Conservation (phyloP, 2,888 invertebrate genomes). For the Parelbella ahira region DNA sequence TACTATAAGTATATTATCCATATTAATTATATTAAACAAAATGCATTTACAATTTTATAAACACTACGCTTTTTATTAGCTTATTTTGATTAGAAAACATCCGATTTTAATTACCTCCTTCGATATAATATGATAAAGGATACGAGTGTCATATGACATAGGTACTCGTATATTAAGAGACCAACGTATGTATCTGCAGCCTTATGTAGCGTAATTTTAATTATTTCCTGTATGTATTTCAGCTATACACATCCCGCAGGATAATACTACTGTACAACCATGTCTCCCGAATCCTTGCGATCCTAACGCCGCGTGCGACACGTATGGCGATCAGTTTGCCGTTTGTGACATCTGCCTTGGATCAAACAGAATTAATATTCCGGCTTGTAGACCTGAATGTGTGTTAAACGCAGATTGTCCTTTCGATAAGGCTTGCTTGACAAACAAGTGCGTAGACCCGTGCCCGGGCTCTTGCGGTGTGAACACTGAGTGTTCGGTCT, state of each 20-base stretch:
- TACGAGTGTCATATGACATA: too few relatives aligned
- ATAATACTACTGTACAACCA: conserved; percentile 83
- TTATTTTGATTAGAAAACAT: too few relatives aligned
- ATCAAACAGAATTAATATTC: conserved; percentile 83
- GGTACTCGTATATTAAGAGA: too few relatives aligned
- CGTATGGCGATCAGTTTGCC: conserved; percentile 87
- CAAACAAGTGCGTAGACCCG: conserved; percentile 87
- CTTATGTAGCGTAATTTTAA: too few relatives aligned
- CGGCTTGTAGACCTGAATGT: conserved; percentile 91
- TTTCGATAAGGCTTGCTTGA: conserved; percentile 87
- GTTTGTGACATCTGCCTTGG: conserved; percentile 88
- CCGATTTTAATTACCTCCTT: too few relatives aligned
- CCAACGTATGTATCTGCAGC: too few relatives aligned
- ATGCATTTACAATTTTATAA: too few relatives aligned
- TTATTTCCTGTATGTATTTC: too few relatives aligned
- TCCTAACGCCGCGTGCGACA: conserved; percentile 83
- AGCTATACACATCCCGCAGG: conserved; percentile 75
- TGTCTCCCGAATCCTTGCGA: conserved; percentile 90
- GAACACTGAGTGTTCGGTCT: conserved; percentile 85
- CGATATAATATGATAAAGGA: too few relatives aligned
- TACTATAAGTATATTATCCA: too few relatives aligned
- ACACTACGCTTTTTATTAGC: background rate
- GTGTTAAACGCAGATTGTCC: conserved; percentile 89
- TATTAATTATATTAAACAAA: too few relatives aligned
- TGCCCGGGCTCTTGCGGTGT: conserved; percentile 90